Evolutionary conservation across 2,888 invertebrate species (phyloP).

Genomic region (Paralinhomoeus sp.): DNA sequence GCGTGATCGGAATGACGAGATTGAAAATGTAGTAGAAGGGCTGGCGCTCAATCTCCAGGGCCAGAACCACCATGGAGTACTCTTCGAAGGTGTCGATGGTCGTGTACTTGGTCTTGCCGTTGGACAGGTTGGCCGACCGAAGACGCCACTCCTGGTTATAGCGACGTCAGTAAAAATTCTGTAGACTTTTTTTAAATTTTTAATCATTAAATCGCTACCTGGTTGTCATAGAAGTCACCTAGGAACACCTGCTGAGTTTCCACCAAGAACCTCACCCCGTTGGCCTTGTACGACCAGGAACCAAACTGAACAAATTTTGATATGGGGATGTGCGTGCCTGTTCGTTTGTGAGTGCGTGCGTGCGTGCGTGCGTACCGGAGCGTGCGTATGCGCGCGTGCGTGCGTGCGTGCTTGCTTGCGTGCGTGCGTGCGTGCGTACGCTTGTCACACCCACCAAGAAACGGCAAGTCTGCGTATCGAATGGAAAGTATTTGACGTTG

Average conservation of each 20-base stretch:
- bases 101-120: constrained; percentile 1
- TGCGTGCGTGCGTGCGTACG: no score
- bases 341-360: no score
- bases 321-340: no score
- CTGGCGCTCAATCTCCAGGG: constrained; percentile 22
- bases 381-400: no score
- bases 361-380: no score
- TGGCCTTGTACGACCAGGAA: constrained; percentile 22
- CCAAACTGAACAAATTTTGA: constrained; percentile 16
- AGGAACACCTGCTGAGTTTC: constrained; percentile 16
- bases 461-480: constrained; percentile 20
- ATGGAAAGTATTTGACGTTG: constrained; percentile 24
- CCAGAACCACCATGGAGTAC: constrained; percentile 18
- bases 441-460: constrained; percentile 15
- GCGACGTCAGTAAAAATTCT: no score
- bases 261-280: constrained; percentile 14
- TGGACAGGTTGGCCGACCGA: not conserved
- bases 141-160: constrained; percentile 5
- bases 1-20: constrained; percentile 32
- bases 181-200: not conserved
- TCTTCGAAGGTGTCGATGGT: constrained; percentile 16
- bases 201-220: constrained; percentile 12
- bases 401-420: no score
- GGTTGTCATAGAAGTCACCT: constrained; percentile 24
- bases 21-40: constrained; percentile 34